Evolutionary conservation across 2,888 invertebrate species (phyloP).

Genomic region (Hyles lineata): DNA sequence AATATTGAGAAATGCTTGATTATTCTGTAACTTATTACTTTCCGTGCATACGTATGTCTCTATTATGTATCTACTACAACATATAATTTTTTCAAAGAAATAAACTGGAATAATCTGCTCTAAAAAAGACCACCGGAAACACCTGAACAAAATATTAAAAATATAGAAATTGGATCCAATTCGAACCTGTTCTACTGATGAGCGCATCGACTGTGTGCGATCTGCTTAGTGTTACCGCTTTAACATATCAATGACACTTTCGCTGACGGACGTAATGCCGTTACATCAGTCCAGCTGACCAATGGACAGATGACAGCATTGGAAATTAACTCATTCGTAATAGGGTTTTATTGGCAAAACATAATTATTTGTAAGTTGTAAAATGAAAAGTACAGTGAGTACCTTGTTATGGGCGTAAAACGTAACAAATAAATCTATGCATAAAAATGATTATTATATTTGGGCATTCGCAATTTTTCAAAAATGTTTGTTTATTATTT

Average conservation of each 20-base stretch:
- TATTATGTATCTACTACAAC: too few relatives aligned
- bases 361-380: background rate
- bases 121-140: background rate
- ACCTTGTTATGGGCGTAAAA: too few relatives aligned
- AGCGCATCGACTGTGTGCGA: conserved; percentile 17
- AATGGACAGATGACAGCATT: conserved; percentile 5
- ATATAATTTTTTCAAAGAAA: background rate
- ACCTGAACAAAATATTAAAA: background rate
- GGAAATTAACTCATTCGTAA: background rate
- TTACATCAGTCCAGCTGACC: conserved; percentile 35
- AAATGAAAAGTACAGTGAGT: too few relatives aligned
- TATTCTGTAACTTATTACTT: too few relatives aligned
- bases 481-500: too few relatives aligned
- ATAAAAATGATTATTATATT: too few relatives aligned
- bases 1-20: too few relatives aligned
- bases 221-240: conserved; percentile 56
- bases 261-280: conserved; percentile 60
- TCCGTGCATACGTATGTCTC: too few relatives aligned
- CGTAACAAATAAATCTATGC: too few relatives aligned
- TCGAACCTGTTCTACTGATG: conserved; percentile 1
- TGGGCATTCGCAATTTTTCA: too few relatives aligned
- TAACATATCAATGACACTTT: conserved; percentile 80
- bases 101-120: background rate
- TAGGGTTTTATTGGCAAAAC: background rate
- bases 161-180: background rate